Evolutionary conservation across 2,888 invertebrate species (phyloP).

Genomic region (Himalopsyche anomala): DNA sequence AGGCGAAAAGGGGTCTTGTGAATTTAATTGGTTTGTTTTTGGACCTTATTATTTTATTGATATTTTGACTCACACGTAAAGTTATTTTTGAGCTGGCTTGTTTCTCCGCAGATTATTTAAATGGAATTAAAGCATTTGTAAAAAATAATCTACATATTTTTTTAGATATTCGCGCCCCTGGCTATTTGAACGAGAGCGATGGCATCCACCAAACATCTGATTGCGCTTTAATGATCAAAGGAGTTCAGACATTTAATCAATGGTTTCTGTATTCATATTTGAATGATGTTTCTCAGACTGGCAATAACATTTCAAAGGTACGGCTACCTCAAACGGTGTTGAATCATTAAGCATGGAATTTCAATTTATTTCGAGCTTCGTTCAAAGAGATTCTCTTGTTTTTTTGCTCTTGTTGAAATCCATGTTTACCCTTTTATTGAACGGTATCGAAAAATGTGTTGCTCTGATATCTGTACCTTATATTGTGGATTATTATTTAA

Average conservation of each 20-base stretch:
- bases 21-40: too few species aligned
- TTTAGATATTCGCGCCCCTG: neutral
- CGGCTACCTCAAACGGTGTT: neutral
- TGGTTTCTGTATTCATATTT: constrained; percentile 10
- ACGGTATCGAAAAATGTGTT: neutral
- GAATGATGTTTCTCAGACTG: neutral
- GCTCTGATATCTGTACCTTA: neutral
- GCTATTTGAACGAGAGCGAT: neutral
- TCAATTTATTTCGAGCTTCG: neutral
- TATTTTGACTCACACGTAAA: too few species aligned
- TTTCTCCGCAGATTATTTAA: too few species aligned
- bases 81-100: too few species aligned
- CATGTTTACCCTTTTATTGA: neutral
- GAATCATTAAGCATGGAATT: neutral
- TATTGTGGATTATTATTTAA: too few species aligned
- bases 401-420: neutral
- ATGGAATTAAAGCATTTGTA: too few species aligned
- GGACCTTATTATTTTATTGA: too few species aligned
- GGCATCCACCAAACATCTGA: neutral
- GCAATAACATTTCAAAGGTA: neutral
- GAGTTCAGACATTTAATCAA: constrained; percentile 12
- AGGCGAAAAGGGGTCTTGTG: too few species aligned
- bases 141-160: too few species aligned
- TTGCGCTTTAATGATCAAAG: constrained; percentile 38
- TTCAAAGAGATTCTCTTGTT: neutral